phyloP scores from a whole-genome alignment of 2,888 invertebrate genomes.

The Chouioia cunea region DNA sequence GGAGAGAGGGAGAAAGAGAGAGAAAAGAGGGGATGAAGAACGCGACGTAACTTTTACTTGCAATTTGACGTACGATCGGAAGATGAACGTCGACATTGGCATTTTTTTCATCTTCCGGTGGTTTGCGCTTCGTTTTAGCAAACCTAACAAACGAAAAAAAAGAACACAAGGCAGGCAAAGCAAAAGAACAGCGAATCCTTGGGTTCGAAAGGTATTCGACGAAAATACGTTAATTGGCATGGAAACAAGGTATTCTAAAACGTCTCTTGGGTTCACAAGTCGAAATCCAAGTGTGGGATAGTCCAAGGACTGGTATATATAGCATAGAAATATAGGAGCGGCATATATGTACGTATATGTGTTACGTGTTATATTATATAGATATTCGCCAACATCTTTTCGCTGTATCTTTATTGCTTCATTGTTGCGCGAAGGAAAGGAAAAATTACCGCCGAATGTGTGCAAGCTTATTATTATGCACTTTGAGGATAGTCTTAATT shows the following conservation, averaged over 20 bases:
- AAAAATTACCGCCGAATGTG: conserved; percentile 11
- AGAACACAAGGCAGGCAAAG: too few species aligned
- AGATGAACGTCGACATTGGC: too few species aligned
- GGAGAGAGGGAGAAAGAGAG: neutral
- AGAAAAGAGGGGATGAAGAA: neutral
- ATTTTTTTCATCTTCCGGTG: too few species aligned
- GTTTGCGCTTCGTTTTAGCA: too few species aligned
- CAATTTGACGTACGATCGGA: too few species aligned
- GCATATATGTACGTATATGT: conserved; percentile 31
- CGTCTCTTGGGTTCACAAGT: too few species aligned
- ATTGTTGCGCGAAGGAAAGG: conserved; percentile 23
- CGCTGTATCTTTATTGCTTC: conserved; percentile 47
- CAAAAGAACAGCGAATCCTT: neutral
- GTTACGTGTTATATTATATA: neutral
- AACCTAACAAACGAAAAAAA: too few species aligned
- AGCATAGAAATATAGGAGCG: conserved; percentile 4
- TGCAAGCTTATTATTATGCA: conserved; percentile 10
- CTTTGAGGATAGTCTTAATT: conserved; percentile 34
- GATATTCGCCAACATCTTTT: conserved; percentile 24
- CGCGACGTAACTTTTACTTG: neutral
- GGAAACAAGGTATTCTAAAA: conserved; percentile 31
- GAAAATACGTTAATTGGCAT: conserved; percentile 47
- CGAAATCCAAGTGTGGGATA: too few species aligned
- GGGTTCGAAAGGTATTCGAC: conserved; percentile 25
- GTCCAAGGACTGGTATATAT: neutral